Percentiles rank a stretch among this genome's conserved stretches.
phyloP scores from a whole-genome alignment of 2,888 invertebrate genomes.

The Yponomeuta evonymella region DNA sequence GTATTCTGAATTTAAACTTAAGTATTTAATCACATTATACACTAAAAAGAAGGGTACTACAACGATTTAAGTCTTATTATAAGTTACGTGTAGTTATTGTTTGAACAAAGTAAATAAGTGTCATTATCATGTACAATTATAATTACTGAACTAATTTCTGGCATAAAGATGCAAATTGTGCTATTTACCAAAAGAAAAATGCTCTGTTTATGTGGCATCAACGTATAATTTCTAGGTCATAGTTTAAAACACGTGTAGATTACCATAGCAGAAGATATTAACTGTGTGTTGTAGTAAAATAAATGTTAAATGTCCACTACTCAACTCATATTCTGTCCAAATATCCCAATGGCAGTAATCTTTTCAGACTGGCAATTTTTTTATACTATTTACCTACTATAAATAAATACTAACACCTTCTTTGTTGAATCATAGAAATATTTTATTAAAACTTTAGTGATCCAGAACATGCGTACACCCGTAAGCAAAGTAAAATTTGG shows the following conservation, averaged over 20 bases:
- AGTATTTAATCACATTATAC: not conserved
- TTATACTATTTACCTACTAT: not conserved
- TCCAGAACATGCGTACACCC: not conserved
- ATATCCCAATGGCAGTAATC: not conserved
- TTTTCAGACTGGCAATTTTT: not conserved
- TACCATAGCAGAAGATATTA: not conserved
- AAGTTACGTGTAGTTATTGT: not conserved
- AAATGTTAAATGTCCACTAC: constrained; percentile 1
- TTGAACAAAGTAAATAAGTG: not conserved
- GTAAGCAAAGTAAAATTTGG: not conserved
- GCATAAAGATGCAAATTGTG: not conserved
- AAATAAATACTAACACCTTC: not conserved
- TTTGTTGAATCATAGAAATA: not conserved
- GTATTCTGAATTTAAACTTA: not conserved
- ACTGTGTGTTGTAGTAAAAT: not conserved
- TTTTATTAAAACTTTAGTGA: not conserved
- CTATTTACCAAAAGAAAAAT: not conserved
- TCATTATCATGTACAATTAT: not conserved
- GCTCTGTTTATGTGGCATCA: no score
- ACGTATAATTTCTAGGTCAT: not conserved
- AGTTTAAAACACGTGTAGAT: not conserved
- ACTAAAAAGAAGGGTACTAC: not conserved
- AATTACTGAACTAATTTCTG: no score
- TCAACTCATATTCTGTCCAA: not conserved
- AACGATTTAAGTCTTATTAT: not conserved